These are phyloP conservation scores for Neodiprion virginianus DNA, from an alignment of 1,140 invertebrate species.

Conservation along the genomic window DNA sequence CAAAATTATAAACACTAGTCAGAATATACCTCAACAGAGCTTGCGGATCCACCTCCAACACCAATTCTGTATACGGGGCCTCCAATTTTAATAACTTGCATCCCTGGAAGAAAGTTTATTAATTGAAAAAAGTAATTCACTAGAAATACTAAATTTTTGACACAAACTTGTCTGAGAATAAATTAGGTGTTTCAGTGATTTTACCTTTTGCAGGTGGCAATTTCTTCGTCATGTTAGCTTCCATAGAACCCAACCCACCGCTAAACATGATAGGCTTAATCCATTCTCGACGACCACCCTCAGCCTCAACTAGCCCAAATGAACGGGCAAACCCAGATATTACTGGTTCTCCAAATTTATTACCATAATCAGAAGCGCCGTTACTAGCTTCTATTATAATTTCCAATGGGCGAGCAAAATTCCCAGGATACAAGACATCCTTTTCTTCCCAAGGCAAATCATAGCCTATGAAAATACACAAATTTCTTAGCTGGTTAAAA, in stretches of 20 bases:
- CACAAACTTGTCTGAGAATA: background rate
- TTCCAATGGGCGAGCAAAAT: constrained; percentile 89
- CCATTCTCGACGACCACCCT: constrained; percentile 84
- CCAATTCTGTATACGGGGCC: constrained; percentile 97
- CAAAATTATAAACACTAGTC: background rate
- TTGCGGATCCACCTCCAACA: constrained; percentile 95
- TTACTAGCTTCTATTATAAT: constrained; percentile 95
- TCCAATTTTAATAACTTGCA: constrained; percentile 92
- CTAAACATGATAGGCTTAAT: constrained; percentile 99
- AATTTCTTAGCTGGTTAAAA: constrained; percentile 21
- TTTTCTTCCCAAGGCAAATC: constrained; percentile 87
- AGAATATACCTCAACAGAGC: constrained; percentile 82
- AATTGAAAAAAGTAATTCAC: constrained; percentile 41
- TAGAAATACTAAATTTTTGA: constrained; percentile 10
- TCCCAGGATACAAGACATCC: constrained; percentile 79
- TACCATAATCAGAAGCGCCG: constrained; percentile 98
- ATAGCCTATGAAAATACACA: constrained; percentile 67
- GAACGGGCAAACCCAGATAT: constrained; percentile 90
- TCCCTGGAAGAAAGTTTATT: constrained; percentile 62
- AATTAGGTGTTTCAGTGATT: constrained; percentile 12
- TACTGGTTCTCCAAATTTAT: constrained; percentile 98
- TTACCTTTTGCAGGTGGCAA: constrained; percentile 71
- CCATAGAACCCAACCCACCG: constrained; percentile 91
- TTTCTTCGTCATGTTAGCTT: constrained; percentile 81
- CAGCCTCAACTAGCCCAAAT: constrained; percentile 78